Conservation (phyloP, 2,888 invertebrate species). For the Xanthia icteritia region DNA sequence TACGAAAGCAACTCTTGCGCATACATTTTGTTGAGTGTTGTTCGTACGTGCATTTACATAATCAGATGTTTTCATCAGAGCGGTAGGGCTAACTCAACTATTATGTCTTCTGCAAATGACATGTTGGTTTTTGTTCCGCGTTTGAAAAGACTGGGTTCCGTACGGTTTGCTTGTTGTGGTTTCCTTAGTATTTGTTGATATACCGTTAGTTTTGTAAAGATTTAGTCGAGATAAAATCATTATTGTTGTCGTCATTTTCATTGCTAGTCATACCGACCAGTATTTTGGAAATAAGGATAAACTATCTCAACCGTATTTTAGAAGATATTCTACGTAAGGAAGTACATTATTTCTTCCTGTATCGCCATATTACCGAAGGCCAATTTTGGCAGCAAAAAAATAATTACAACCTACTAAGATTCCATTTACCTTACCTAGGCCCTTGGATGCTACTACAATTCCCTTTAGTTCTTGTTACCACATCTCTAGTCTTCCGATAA, state of each 20-base stretch:
- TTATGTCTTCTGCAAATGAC: constrained; percentile 61
- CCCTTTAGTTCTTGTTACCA: constrained; percentile 29
- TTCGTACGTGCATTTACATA: constrained; percentile 65
- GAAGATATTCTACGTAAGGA: neutral
- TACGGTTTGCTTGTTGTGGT: constrained; percentile 20
- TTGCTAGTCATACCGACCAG: neutral
- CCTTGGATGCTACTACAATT: constrained; percentile 19
- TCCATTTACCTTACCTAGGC: neutral
- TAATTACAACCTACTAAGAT: constrained; percentile 11
- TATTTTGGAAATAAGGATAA: neutral
- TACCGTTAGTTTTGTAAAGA: neutral
- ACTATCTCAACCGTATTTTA: neutral
- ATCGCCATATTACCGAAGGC: neutral
- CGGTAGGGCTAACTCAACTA: constrained; percentile 57
- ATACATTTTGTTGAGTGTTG: constrained; percentile 52
- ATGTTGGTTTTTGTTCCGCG: constrained; percentile 60
- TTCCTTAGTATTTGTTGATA: constrained; percentile 9
- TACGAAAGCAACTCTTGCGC: constrained; percentile 67
- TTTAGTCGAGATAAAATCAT: neutral
- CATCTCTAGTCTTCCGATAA: constrained; percentile 36
- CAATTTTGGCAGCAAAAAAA: constrained; percentile 31
- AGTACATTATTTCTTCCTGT: neutral
- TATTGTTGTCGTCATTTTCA: neutral
- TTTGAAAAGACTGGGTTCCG: constrained; percentile 42
- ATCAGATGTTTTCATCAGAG: constrained; percentile 65